Evolutionary conservation across 2,888 invertebrate species (phyloP).

Genomic region (Caenorhabditis sinica): DNA sequence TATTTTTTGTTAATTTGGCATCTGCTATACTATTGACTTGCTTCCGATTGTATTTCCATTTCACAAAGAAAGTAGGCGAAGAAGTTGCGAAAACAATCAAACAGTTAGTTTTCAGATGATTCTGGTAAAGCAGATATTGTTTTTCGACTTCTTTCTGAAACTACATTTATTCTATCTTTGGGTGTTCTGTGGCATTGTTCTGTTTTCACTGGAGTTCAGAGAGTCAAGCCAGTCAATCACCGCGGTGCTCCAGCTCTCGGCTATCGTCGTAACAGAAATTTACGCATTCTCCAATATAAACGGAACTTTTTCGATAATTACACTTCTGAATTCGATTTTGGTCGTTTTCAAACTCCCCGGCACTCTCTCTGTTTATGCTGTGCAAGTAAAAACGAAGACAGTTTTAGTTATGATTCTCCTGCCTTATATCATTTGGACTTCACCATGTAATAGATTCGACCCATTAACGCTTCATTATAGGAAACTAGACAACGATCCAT

Average conservation of each 20-base stretch:
- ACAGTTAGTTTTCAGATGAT: conserved; percentile 8
- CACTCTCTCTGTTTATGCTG: neutral
- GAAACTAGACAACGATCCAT: neutral
- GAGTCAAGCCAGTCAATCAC: neutral
- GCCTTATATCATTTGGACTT: conserved; percentile 23
- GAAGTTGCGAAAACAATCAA: neutral
- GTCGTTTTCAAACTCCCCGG: neutral
- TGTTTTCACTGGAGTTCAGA: conserved; percentile 5
- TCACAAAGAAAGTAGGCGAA: conserved; percentile 1
- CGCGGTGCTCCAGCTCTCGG: neutral
- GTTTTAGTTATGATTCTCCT: neutral
- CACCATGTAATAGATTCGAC: conserved; percentile 17
- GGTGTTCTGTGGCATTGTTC: neutral
- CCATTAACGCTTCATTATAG: neutral
- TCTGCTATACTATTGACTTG: neutral
- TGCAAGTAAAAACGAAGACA: neutral
- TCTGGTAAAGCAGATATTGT: neutral
- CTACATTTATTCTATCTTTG: conserved; percentile 27
- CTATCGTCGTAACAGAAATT: neutral
- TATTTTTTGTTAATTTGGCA: neutral
- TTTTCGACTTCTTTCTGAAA: conserved; percentile 13
- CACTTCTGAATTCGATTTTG: conserved; percentile 9
- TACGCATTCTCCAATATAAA: conserved; percentile 1
- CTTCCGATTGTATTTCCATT: conserved; percentile 11
- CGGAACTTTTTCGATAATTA: conserved; percentile 1